Base-by-base conservation (phyloP, 2,888 invertebrate genomes). In the Drosophila mercatorum region DNA sequence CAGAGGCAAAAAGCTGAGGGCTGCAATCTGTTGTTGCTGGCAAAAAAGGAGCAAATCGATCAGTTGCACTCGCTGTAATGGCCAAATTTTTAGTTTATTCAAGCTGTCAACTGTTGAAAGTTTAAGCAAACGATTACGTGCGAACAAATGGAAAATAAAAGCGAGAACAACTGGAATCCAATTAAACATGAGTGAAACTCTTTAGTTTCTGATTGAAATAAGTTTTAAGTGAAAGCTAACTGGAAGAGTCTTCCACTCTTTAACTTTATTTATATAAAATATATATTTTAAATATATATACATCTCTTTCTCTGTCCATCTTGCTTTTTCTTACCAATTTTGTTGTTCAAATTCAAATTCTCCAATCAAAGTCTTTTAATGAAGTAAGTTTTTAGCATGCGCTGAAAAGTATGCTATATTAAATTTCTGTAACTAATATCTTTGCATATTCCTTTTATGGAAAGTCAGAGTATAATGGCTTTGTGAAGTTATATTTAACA, bases 41-140 rank as follows among this genome's bases (percentile, higher is more conserved):
- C 76, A 34, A 59, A 47, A 47, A 47, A 22, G 60, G 57, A 57
- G 31, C 36, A 14, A 56, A 67, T 51, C 61, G 58, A 64, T 79
- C 43, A 49, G 53, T 63, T 12, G 49, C 74, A 62, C 56, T 76
- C 40, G 28, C 31, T 41, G 41, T 53, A 69, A 78, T 73, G 73
- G 74, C 64, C 63, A 53, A 60, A 55, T 0, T 17, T 59, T 55
- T 41, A 58, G 36, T 43, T 60, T 52, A 31, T 49, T 56, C 17
- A 44, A 57, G 44, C 57, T 53, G 26, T 36, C 56, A 58, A 36
- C 28, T 46, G 28, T 22, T 31, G 11, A 28, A n/a, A 43, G 26
- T 47, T 41, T 31, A 43, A 43, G n/a, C 52, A 40, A n/a, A 40
- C 43, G 34, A n/a, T 49, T n/a, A 17, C 26, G 14, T 41, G n/a